Base-by-base conservation (phyloP, 2,888 invertebrate species). In the Rhagophthalmus giganteus region DNA sequence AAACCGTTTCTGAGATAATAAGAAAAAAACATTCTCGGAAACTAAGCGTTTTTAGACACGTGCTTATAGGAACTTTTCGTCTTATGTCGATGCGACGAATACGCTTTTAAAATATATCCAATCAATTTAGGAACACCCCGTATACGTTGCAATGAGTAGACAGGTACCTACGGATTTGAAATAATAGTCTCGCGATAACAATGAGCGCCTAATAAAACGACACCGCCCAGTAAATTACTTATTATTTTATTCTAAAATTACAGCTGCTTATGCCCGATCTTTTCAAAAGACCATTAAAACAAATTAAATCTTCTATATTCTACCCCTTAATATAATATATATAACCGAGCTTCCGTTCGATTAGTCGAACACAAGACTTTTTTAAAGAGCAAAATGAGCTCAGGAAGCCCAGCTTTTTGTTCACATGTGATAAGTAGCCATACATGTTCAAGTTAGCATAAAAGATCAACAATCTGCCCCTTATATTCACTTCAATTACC, bases 381-480 rank as follows among this genome's bases (percentile, higher is more conserved):
- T 31, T 31, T 27, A 35, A 33, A 24, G n/a, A 14, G 24, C 10
- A 20, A 33, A 39, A 47, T 33, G 28, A 33, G 39, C 46, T 38
- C 14, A 46, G 32, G 26, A 37, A 45, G 15, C 37, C n/a, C 37
- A 11, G n/a, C 10, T 24, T 26, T 30, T 51, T 52, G 46, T 52
- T 52, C 41, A 37, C 45, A 52, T 53, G 53, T 48, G 47, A 53
- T 48, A 53, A 47, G 53, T 53, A 48, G 48, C 53, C 47, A 47
- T 53, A 53, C 53, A 48, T 48, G 53, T 53, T 48, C 42, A 53
- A 53, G 42, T 53, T 53, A 48, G 53, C 48, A 53, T 53, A 53
- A 53, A 53, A 53, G 53, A 53, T 53, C 53, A 53, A 53, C 53
- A 53, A 48, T 48, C 48, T 53, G 40, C 47, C 53, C 53, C 53